Evolutionary conservation across 2,113 vertebrate genomes (phyloP).

Genomic region (Brachyhypopomus gauderio): DNA sequence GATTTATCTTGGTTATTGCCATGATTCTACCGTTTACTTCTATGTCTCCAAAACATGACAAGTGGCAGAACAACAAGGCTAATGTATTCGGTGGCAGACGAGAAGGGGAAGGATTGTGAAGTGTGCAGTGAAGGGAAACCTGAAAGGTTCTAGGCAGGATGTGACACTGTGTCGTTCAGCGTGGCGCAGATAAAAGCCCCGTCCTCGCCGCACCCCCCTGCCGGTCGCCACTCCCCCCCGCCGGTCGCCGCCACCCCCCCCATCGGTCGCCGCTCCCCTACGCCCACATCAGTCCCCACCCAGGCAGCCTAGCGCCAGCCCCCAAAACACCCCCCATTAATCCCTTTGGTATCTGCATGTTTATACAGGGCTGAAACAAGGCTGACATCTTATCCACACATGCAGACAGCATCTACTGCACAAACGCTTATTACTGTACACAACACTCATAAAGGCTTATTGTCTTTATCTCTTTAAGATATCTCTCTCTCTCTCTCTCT

Average conservation of each 20-base stretch:
- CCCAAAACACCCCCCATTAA: slow-evolving; percentile 45
- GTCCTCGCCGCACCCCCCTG: slow-evolving; percentile 51
- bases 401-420: slow-evolving; percentile 24
- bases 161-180: slow-evolving; percentile 69
- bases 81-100: slow-evolving; percentile 60
- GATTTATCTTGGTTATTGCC: slow-evolving; percentile 51
- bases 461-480: slow-evolving; percentile 31
- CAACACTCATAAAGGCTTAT: slow-evolving; percentile 27
- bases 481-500: slow-evolving; percentile 11
- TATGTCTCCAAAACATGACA: slow-evolving; percentile 53
- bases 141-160: slow-evolving; percentile 65
- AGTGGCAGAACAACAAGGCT: slow-evolving; percentile 56
- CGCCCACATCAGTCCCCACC: slow-evolving; percentile 48
- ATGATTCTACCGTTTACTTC: slow-evolving; percentile 57
- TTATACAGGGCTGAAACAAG: slow-evolving; percentile 34
- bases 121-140: slow-evolving; percentile 69
- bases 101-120: slow-evolving; percentile 60
- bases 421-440: slow-evolving; percentile 32
- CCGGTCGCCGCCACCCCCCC: too few species aligned
- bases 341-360: slow-evolving; percentile 39
- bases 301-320: slow-evolving; percentile 11
- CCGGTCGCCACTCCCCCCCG: slow-evolving; percentile 48
- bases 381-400: slow-evolving; percentile 47
- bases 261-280: slow-evolving; percentile 36
- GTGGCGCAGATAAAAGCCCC: slow-evolving; percentile 55